These are phyloP conservation scores for Drosophila kikkawai DNA, from an alignment of 1,140 invertebrate genomes.

Conservation along the genomic window DNA sequence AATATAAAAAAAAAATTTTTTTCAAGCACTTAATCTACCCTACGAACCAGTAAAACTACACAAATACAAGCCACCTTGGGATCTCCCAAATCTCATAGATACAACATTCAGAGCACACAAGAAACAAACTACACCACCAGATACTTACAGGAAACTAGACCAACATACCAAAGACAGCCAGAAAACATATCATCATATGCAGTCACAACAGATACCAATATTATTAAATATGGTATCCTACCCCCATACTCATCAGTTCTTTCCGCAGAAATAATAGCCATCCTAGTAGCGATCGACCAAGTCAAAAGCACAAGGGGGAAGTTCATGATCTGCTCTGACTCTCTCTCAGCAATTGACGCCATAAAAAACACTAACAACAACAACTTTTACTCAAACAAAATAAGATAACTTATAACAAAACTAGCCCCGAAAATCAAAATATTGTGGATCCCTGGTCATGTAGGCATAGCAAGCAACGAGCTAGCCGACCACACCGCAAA, in stretches of 20 bases:
- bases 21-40: conserved; percentile 1
- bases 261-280: conserved; percentile 5
- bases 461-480: neutral
- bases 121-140: neutral
- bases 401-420: too few species aligned
- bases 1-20: neutral
- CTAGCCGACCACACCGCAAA: neutral
- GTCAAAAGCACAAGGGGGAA: conserved; percentile 13
- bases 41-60: conserved; percentile 10
- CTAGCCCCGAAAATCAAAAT: too few species aligned
- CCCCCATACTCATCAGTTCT: conserved; percentile 13
- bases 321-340: conserved; percentile 18
- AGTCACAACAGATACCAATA: neutral
- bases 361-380: too few species aligned
- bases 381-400: too few species aligned
- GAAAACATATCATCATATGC: neutral
- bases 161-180: too few species aligned
- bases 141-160: too few species aligned
- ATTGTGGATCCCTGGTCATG: neutral
- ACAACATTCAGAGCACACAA: neutral
- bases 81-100: conserved; percentile 8
- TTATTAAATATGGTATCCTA: conserved; percentile 4
- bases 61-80: conserved; percentile 11
- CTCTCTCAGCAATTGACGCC: too few species aligned
- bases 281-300: conserved; percentile 12